These are phyloP conservation scores for Marisa cornuarietis DNA, from an alignment of 1,140 invertebrate genomes.

Conservation along the genomic window DNA sequence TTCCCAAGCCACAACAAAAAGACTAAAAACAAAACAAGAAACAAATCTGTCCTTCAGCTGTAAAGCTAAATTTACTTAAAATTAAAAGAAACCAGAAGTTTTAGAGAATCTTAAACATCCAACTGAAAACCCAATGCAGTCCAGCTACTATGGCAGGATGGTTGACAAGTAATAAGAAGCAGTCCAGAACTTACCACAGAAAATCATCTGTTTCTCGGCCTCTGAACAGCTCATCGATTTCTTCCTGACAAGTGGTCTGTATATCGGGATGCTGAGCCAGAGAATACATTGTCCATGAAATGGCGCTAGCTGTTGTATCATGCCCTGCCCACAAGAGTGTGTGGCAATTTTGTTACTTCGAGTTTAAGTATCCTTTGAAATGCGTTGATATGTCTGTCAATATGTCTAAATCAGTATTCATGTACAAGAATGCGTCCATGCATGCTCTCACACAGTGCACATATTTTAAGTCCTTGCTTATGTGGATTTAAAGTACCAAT, in stretches of 20 bases:
- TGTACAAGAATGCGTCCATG: too few relatives aligned
- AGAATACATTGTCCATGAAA: conserved; percentile 81
- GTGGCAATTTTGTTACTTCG: conserved; percentile 45
- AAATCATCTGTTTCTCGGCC: conserved; percentile 61
- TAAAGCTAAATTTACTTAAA: background rate
- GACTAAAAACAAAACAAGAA: too few relatives aligned
- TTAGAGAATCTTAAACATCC: conserved; percentile 29
- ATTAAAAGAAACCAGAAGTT: background rate
- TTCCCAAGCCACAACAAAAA: too few relatives aligned
- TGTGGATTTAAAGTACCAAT: too few relatives aligned
- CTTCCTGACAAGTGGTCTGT: conserved; percentile 80
- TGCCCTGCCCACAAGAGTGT: conserved; percentile 69
- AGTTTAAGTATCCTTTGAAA: too few relatives aligned
- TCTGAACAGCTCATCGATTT: conserved; percentile 82
- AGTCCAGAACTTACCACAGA: conserved; percentile 29
- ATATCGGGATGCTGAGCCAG: conserved; percentile 80
- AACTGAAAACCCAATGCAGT: conserved; percentile 12
- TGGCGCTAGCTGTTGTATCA: conserved; percentile 65
- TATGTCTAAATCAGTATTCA: too few relatives aligned
- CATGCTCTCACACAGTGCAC: too few relatives aligned
- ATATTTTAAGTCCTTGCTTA: too few relatives aligned
- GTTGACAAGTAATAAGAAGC: background rate
- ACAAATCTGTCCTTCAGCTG: too few relatives aligned
- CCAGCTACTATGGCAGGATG: too few relatives aligned
- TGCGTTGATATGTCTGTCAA: too few relatives aligned